phyloP scores from a whole-genome alignment of 1,140 invertebrate genomes.

The Kradibia gibbosae region DNA sequence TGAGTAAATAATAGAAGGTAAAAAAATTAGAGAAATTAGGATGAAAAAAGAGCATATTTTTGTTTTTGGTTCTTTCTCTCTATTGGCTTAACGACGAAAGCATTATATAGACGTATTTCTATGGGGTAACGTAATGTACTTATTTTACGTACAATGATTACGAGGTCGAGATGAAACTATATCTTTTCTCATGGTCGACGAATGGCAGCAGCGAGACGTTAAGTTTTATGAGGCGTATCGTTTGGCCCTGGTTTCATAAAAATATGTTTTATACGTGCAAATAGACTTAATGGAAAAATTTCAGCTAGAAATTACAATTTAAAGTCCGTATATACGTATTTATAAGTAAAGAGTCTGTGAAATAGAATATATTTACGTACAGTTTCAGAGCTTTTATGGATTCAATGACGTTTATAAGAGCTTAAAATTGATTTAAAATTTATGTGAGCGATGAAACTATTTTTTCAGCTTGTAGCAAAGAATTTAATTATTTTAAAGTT shows the following conservation, averaged over 20 bases:
- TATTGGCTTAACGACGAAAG: not conserved
- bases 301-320: not conserved
- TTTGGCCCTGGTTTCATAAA: not conserved
- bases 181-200: conserved; percentile 6
- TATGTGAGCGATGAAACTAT: not conserved
- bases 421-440: not conserved
- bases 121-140: not conserved
- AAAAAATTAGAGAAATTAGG: not conserved
- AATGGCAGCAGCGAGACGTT: conserved; percentile 18
- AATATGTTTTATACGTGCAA: conserved; percentile 4
- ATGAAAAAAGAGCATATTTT: not conserved
- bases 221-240: conserved; percentile 34
- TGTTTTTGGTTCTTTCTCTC: not conserved
- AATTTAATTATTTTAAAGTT: not conserved
- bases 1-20: not conserved
- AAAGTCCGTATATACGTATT: not conserved
- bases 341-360: not conserved
- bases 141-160: conserved; percentile 37
- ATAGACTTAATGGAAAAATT: conserved; percentile 2
- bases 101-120: not conserved
- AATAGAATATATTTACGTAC: not conserved
- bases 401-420: not conserved
- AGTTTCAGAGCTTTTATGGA: not conserved
- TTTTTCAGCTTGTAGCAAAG: not conserved
- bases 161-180: not conserved